Conservation (phyloP, 2,888 invertebrate species). For the Azorinus chamasolen region DNA sequence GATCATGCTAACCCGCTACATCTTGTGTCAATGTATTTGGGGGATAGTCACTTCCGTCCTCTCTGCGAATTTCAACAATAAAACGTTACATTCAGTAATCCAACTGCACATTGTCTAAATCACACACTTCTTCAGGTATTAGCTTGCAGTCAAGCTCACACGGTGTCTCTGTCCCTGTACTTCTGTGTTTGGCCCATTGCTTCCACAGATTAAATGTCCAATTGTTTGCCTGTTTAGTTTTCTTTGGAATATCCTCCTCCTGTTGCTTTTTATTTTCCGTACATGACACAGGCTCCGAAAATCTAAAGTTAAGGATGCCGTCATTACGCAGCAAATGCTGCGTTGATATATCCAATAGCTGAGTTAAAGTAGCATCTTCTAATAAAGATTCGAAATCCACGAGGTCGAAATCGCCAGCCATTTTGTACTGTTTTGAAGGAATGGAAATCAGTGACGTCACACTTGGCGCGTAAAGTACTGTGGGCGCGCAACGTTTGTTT, state of each 20-base stretch:
- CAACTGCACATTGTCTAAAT: conserved; percentile 1
- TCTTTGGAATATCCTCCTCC: not conserved
- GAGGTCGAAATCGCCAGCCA: too few relatives aligned
- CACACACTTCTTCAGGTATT: conserved; percentile 8
- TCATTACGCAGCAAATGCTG: too few relatives aligned
- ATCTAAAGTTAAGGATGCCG: too few relatives aligned
- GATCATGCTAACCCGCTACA: conserved; percentile 7
- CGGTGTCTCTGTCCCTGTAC: conserved; percentile 9
- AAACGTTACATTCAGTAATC: conserved; percentile 16
- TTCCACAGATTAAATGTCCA: conserved; percentile 13
- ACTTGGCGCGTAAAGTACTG: too few relatives aligned
- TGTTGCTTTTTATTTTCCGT: too few relatives aligned
- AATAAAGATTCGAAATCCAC: too few relatives aligned
- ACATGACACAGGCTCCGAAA: too few relatives aligned
- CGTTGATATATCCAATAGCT: too few relatives aligned
- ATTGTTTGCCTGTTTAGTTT: conserved; percentile 19
- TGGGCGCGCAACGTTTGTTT: too few relatives aligned
- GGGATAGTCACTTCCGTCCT: conserved; percentile 19
- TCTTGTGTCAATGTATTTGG: conserved; percentile 9
- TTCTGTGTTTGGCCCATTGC: conserved; percentile 15
- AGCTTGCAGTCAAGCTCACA: not conserved
- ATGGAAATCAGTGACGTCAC: too few relatives aligned
- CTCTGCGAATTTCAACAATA: conserved; percentile 18
- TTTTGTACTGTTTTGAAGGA: too few relatives aligned
- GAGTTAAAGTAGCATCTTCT: too few relatives aligned